Evolutionary conservation across 2,888 invertebrate species (phyloP).

Genomic region (Idaea biselata): DNA sequence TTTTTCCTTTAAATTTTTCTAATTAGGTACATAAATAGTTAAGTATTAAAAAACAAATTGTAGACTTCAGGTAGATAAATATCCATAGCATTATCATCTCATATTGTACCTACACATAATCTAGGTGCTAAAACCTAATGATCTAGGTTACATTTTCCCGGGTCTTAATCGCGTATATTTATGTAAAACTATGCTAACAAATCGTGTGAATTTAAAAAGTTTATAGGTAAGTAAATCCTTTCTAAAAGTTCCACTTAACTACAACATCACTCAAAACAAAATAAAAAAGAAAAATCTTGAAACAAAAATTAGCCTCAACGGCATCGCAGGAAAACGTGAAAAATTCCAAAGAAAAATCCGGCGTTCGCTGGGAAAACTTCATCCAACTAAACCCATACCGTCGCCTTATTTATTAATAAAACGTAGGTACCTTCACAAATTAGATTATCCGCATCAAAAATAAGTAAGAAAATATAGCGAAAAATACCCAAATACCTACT

Average conservation of each 20-base stretch:
- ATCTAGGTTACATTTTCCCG: neutral
- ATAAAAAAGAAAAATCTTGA: neutral
- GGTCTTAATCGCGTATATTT: no score
- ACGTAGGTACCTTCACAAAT: slow-evolving; percentile 38
- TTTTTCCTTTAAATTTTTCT: no score
- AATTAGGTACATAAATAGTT: no score
- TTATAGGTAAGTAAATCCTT: slow-evolving; percentile 9
- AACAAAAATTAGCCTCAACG: slow-evolving; percentile 7
- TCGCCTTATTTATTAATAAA: slow-evolving; percentile 47
- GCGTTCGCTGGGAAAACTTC: neutral
- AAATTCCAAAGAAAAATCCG: slow-evolving; percentile 16
- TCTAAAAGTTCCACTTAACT: neutral
- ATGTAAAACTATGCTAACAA: neutral
- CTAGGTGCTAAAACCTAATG: no score
- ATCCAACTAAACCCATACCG: slow-evolving; percentile 33
- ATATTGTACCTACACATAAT: no score
- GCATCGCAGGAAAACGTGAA: slow-evolving; percentile 13
- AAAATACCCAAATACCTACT: neutral
- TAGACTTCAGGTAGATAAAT: no score
- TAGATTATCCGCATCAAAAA: slow-evolving; percentile 41
- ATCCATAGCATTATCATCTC: no score
- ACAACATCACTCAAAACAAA: neutral
- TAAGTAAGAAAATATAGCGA: neutral
- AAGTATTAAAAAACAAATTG: no score
- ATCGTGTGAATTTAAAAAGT: slow-evolving; percentile 54